Conservation (phyloP, 30 jellyfish, hydroid and myxozoan genomes). For the Chrysaora quinquecirrha region DNA sequence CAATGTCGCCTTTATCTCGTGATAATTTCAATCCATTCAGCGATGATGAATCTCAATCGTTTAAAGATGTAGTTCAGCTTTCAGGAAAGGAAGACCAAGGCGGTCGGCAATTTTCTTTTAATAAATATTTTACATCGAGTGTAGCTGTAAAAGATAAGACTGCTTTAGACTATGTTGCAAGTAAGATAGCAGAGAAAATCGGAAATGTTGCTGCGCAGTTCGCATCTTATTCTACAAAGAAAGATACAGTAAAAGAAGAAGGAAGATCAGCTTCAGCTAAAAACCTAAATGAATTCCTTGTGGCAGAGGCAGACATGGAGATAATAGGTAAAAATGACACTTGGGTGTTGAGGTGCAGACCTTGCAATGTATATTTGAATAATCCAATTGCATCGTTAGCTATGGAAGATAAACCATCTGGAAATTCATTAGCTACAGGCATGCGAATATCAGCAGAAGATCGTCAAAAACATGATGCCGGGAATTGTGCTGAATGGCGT, state of each 20-base stretch:
- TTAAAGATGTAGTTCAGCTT: background rate
- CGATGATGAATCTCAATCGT: background rate
- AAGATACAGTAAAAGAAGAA: background rate
- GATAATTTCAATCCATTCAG: background rate
- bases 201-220: background rate
- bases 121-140: background rate
- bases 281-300: conserved; percentile 5
- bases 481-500: background rate
- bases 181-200: conserved; percentile 13
- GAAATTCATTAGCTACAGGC: background rate
- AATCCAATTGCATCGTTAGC: conserved; percentile 15
- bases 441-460: background rate
- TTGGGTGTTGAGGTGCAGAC: conserved; percentile 8
- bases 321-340: conserved; percentile 10
- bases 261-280: background rate
- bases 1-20: conserved; percentile 8
- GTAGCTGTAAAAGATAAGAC: conserved; percentile 5
- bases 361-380: conserved; percentile 12
- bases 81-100: background rate
- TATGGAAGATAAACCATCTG: conserved; percentile 6
- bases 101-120: background rate
- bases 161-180: conserved; percentile 10
- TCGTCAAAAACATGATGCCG: background rate
- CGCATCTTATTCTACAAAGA: background rate
- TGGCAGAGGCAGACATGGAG: conserved; percentile 14